These are phyloP conservation scores for Rhineura floridana DNA, from an alignment of 2,113 vertebrate genomes.

Conservation along the genomic window DNA sequence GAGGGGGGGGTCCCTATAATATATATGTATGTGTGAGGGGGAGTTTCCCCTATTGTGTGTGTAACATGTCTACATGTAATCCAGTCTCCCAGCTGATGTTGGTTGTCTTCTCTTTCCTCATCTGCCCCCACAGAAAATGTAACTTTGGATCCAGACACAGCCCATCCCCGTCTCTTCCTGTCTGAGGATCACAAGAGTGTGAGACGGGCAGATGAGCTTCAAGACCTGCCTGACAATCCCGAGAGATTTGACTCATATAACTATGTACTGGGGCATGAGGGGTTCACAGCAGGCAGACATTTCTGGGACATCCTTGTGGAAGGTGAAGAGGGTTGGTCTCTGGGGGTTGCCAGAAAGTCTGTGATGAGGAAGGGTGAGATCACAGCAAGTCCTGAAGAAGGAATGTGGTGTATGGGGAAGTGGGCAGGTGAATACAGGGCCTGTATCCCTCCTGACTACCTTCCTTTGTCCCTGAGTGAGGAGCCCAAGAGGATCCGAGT, in stretches of 20 bases:
- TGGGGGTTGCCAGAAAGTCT: not conserved
- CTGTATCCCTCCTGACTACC: too few species aligned
- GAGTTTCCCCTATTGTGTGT: too few species aligned
- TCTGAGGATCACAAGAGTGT: not conserved
- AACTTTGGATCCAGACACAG: constrained; percentile 7
- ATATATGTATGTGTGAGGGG: too few species aligned
- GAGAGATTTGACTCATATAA: not conserved
- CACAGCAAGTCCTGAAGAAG: not conserved
- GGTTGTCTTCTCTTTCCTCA: not conserved
- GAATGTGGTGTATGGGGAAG: not conserved
- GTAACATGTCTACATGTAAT: not conserved
- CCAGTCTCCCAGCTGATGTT: not conserved
- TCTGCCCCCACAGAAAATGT: not conserved
- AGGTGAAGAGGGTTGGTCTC: not conserved
- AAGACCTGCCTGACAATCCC: not conserved
- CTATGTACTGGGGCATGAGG: not conserved
- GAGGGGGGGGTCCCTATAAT: too few species aligned
- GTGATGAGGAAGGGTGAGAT: not conserved
- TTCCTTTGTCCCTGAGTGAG: not conserved
- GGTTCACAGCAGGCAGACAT: not conserved
- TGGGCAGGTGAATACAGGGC: not conserved
- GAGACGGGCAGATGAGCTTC: not conserved
- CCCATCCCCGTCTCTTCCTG: not conserved
- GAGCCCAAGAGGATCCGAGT: not conserved
- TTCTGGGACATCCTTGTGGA: constrained; percentile 5